phyloP scores from a whole-genome alignment of 2,797 vertebrate species.

The Cossypha dichroa region DNA sequence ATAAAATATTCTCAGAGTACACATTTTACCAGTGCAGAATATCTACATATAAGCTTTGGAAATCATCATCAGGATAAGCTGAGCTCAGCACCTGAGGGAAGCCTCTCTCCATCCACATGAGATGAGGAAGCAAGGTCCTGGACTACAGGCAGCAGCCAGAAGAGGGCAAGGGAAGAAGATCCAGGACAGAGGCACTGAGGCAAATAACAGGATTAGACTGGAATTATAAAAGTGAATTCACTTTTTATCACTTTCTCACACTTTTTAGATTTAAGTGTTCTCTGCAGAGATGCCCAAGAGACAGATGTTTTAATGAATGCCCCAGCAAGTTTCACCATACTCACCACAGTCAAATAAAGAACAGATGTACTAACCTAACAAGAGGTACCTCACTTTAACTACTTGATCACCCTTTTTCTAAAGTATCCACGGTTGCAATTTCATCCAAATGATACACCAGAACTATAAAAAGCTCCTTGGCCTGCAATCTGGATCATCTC shows the following conservation, averaged over 20 bases:
- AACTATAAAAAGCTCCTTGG: conserved; percentile 35
- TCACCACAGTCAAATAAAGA: not conserved
- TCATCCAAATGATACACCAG: conserved; percentile 28
- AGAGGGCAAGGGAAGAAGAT: not conserved
- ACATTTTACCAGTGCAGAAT: not conserved
- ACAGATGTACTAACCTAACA: not conserved
- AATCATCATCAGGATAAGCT: not conserved
- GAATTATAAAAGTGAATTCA: not conserved
- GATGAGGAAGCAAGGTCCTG: not conserved
- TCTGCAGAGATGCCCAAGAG: not conserved
- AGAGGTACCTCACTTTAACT: not conserved
- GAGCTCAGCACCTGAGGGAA: not conserved
- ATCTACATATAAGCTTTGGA: not conserved
- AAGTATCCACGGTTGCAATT: not conserved
- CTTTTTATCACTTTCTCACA: not conserved
- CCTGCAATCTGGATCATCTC: conserved; percentile 11
- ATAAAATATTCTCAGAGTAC: not conserved
- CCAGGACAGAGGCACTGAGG: not conserved
- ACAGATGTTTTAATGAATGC: not conserved
- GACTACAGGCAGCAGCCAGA: not conserved
- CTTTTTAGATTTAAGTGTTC: not conserved
- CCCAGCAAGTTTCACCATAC: not conserved
- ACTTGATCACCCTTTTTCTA: not conserved
- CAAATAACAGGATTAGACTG: not conserved
- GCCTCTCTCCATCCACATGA: not conserved